Base-by-base conservation (phyloP, 2,888 invertebrate genomes). In the Prionchulus punctatus region DNA sequence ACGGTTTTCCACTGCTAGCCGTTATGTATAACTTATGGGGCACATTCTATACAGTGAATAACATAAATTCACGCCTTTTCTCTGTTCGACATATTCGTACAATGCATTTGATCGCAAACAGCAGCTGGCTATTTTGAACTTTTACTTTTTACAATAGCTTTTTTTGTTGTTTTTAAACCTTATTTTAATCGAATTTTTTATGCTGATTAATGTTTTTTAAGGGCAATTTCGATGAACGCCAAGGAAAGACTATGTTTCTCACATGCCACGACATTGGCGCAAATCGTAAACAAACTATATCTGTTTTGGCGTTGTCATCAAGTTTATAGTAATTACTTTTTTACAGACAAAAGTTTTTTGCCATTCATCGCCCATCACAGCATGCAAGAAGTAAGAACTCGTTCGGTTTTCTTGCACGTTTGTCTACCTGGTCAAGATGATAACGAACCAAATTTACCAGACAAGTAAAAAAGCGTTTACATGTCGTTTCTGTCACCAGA, bases 371-470 rank as follows among this genome's bases (percentile, higher is more conserved):
- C 82, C 70, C 81, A 82, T 69, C 83, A 84, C 18, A 81, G 83
- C 61, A 88, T 88, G 87, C 75, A 78, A 55, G 85, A 85, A 75
- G 85, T 88, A 64, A 84, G 84, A 69, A 83, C 84, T 64, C 78
- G 86, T 30, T 85, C 86, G 54, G 81, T 86, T 67, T 87, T 87
- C 76, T 82, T 88, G 63, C 86, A 88, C 71, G 80, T 89, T 47
- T 86, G 87, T 71, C 81, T 85, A 27, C 85, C 85, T 1, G 86
- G 88, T 0, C 88, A 88, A 70, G 85, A 85, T 67, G 86, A 87
- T 72, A 82, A 82, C 68, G 84, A 86, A 0, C 79, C 80, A 1
- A 80, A 83, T 62, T 73, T 86, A 56, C 79, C 83, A 1, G 82
- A 84, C 62, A 81, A 81, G 84, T 84, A 72, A 79, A 80, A 55